phyloP scores from a whole-genome alignment of 2,113 vertebrate genomes.

The Zosterops borbonicus region DNA sequence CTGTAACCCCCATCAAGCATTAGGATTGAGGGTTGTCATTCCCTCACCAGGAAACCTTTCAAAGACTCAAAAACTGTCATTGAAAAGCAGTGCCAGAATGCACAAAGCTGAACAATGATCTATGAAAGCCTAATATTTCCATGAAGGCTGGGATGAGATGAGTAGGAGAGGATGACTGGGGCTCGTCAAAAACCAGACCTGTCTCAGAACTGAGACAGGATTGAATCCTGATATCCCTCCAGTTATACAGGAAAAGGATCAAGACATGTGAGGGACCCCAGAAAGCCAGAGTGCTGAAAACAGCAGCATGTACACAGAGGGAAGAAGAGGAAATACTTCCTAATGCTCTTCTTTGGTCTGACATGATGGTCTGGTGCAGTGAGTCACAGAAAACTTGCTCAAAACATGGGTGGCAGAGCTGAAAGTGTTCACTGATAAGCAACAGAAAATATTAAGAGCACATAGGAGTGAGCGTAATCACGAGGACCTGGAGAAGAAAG shows the following conservation, averaged over 20 bases:
- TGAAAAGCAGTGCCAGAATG: background rate
- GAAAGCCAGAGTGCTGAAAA: background rate
- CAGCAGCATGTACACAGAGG: background rate
- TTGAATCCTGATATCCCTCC: background rate
- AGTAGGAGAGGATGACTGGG: background rate
- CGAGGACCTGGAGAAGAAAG: background rate
- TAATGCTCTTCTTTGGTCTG: background rate
- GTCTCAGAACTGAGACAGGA: background rate
- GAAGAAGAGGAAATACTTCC: background rate
- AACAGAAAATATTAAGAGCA: background rate
- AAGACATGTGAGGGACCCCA: background rate
- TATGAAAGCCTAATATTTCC: background rate
- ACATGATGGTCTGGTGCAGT: background rate
- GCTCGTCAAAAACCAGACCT: background rate
- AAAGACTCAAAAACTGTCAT: background rate
- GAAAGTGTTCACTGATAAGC: background rate
- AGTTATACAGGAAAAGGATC: background rate
- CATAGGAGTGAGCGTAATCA: background rate
- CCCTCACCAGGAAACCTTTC: background rate
- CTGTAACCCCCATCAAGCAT: background rate
- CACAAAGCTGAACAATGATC: background rate
- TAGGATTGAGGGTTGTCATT: background rate
- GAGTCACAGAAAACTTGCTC: background rate
- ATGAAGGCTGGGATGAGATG: background rate
- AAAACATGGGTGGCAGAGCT: background rate